Conservation (phyloP, 2,113 vertebrate genomes). For the Synodontis membranacea region DNA sequence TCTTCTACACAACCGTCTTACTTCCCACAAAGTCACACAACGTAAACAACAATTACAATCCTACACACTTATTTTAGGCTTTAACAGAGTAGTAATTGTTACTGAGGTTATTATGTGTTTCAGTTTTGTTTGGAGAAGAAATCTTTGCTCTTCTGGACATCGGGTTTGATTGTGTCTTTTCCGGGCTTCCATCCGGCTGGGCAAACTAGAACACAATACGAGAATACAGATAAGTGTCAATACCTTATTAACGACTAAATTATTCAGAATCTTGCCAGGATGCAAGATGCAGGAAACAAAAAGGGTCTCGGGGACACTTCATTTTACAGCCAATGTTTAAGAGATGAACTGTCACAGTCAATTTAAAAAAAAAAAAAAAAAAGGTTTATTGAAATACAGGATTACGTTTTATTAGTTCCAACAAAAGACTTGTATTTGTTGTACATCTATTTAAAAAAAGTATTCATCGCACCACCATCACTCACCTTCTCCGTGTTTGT, state of each 20-base stretch:
- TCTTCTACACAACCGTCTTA: not conserved
- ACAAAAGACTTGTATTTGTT: not conserved
- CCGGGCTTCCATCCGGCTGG: slow-evolving; percentile 98
- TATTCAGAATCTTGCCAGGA: too few species aligned
- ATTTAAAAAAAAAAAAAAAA: not conserved
- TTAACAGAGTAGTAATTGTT: slow-evolving; percentile 13
- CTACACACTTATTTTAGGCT: not conserved
- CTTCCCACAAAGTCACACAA: not conserved
- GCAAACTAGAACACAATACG: slow-evolving; percentile 83
- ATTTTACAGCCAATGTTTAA: not conserved
- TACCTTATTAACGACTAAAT: not conserved
- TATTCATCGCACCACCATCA: not conserved
- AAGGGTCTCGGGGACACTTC: not conserved
- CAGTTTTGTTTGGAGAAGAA: slow-evolving; percentile 93
- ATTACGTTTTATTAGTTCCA: not conserved
- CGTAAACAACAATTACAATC: not conserved
- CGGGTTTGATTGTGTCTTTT: slow-evolving; percentile 97
- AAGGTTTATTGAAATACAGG: too few species aligned
- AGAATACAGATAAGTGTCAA: slow-evolving; percentile 4
- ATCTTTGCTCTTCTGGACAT: slow-evolving; percentile 92
- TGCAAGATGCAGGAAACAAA: too few species aligned
- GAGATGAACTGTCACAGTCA: not conserved
- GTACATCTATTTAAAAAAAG: not conserved
- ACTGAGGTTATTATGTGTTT: slow-evolving; percentile 47
- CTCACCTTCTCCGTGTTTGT: slow-evolving; percentile 94